Base-by-base conservation (phyloP, 2,888 invertebrate species). In the Doris montereyensis region DNA sequence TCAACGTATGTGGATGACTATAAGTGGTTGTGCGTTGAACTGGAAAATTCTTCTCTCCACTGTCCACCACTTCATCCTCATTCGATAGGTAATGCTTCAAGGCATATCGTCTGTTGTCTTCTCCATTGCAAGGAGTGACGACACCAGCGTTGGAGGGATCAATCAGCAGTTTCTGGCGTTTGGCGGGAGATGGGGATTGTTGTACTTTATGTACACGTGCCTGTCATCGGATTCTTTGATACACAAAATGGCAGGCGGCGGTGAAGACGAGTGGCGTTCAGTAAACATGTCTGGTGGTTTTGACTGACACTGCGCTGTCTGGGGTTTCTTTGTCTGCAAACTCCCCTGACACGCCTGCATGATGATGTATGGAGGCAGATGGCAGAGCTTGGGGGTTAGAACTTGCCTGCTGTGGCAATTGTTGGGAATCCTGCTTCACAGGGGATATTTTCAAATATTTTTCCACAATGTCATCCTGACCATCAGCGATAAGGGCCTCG, bases 401-500 rank as follows among this genome's bases (percentile, higher is more conserved):
- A n/a, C 34, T 3, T 24, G 41, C 4, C 17, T 28, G 8, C 32
- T 17, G 60, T 58, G 32, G 26, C 13, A 0, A 26, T 68, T 68
- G 13, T 26, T 41, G 0, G 32, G 30, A 35, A 26, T 30, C 3
- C 57, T 60, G 72, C 13, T 21, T 52, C 58, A 68, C 17, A n/a
- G 34, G 41, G 0, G 75, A 0, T 35, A 24, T 41, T 62, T 75
- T 75, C 0, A 65, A 70, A 24, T 67, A 74, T 76, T 81, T 80
- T 30, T 24, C 58, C 0, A 89, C 88, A 4, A 88, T 81, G 57
- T 85, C 80, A 32, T 85, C 83, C 77, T 89, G 89, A 24, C 82
- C 84, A 73, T 86, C 86, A 4, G 84, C 88, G 41, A 81, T 82
- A 1, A 89, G 82, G 1, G 88, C 84, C 28, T 88, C 87, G 82